These are phyloP conservation scores for Pinctada fucata DNA, from an alignment of 2,888 invertebrate genomes.

Conservation along the genomic window DNA sequence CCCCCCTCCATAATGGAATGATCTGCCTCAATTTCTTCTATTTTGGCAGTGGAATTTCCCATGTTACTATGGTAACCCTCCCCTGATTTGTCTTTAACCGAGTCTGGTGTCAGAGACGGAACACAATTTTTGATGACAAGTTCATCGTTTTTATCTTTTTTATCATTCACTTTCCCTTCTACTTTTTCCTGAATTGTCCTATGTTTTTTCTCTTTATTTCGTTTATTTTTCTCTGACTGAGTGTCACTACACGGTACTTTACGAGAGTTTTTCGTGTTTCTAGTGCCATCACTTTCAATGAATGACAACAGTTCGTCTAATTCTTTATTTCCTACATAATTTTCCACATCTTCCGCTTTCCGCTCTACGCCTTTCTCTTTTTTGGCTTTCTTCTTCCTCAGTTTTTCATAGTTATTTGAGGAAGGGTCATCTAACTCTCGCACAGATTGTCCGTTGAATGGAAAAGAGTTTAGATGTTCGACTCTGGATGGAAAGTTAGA, in stretches of 20 bases:
- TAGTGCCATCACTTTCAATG: conserved; percentile 58
- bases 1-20: conserved; percentile 18
- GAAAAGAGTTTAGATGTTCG: conserved; percentile 15
- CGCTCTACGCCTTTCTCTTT: conserved; percentile 41
- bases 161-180: conserved; percentile 18
- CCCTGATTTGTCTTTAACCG: not conserved
- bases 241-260: conserved; percentile 45
- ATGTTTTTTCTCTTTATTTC: conserved; percentile 59
- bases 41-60: conserved; percentile 52
- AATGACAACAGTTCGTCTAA: conserved; percentile 62
- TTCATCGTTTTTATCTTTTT: conserved; percentile 13
- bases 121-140: not conserved
- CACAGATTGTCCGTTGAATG: conserved; percentile 29
- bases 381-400: conserved; percentile 43
- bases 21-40: conserved; percentile 28
- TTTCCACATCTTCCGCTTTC: conserved; percentile 56
- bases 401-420: conserved; percentile 16
- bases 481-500: conserved; percentile 22
- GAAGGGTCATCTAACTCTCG: conserved; percentile 40
- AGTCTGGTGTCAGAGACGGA: not conserved
- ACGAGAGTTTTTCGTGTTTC: conserved; percentile 35
- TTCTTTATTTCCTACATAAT: conserved; percentile 58
- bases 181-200: conserved; percentile 40
- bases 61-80: conserved; percentile 42
- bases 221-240: conserved; percentile 54